Base-by-base conservation (phyloP, 2,113 vertebrate genomes). In the Panthera tigris region DNA sequence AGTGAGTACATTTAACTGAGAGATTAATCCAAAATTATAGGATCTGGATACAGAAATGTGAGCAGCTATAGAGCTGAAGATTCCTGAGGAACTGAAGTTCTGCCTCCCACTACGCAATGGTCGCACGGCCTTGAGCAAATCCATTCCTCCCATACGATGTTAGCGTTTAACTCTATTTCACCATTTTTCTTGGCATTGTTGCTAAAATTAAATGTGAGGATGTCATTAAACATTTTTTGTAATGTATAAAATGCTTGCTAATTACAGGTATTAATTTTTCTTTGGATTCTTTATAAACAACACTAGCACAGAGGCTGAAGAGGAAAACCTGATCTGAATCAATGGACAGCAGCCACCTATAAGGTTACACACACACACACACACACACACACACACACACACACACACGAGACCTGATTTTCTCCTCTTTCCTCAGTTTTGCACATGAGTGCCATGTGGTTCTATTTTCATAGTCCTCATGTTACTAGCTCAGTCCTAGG, bases 151-250 rank as follows among this genome's bases (percentile, higher is more conserved):
- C 5, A 7, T 63, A 83, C 4, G 74, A 65, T 86, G 61, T 63
- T 48, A 55, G 19, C 61, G 16, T 76, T 90, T 83, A 92, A 39
- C 41, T 87, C 25, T 65, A 33, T 79, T 83, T 57, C 25, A 61
- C 33, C 18, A 0, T 23, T 50, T 73, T 96, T 69, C 63, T 95
- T 89, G 95, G 83, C n/a, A 79, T n/a, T 83, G n/a, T 36, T 57
- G 55, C 82, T 93, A 94, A 84, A 92, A 95, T 91, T 93, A 88
- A 96, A 95, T 1, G 15, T 76, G 71, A 39, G 52, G 90, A 76
- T 76, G 50, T 45, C 65, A 55, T 25, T 39, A 63, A 95, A 96
- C 33, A 80, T 36, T 73, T 89, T 82, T 29, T 31, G 19, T 80
- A 50, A 63, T 66, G 18, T 45, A 84, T 82, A 74, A 79, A 95